Evolutionary conservation across 2,888 invertebrate genomes (phyloP).

Genomic region (Ectemnius cavifrons): DNA sequence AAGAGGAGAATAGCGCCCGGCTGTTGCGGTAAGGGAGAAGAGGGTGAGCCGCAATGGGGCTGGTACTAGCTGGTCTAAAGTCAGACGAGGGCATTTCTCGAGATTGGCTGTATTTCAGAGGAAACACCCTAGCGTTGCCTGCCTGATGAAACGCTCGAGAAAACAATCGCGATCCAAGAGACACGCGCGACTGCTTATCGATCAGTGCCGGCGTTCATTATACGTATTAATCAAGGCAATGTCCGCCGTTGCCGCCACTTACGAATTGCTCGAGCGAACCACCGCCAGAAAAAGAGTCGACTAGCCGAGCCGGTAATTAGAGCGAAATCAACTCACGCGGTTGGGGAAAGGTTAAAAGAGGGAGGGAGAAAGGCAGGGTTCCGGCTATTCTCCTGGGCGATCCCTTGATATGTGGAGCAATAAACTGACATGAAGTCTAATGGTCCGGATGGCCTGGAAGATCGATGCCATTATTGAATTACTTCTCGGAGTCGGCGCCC

Average conservation of each 20-base stretch:
- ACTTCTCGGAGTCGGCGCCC: conserved; percentile 53
- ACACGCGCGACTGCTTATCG: conserved; percentile 4
- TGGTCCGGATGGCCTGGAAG: conserved; percentile 71
- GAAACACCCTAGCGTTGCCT: conserved; percentile 50
- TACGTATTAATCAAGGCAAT: background rate
- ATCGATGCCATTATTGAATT: conserved; percentile 74
- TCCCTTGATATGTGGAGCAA: conserved; percentile 74
- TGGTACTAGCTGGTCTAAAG: conserved; percentile 59
- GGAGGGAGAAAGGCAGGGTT: conserved; percentile 20
- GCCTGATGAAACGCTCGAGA: conserved; percentile 36
- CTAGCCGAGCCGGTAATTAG: conserved; percentile 47
- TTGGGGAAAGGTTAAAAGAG: conserved; percentile 44
- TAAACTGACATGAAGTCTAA: conserved; percentile 75
- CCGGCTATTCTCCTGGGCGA: conserved; percentile 64
- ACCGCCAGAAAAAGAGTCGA: conserved; percentile 33
- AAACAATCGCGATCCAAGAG: conserved; percentile 4
- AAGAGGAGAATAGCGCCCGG: conserved; percentile 16
- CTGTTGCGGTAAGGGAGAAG: conserved; percentile 23
- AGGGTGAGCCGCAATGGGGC: conserved; percentile 10
- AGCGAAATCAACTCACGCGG: conserved; percentile 49
- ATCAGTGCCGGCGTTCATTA: conserved; percentile 1
- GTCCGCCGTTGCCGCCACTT: background rate
- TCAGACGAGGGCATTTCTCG: conserved; percentile 71
- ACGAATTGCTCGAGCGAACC: conserved; percentile 35
- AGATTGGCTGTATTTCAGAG: conserved; percentile 70